Percentiles rank a stretch among this genome's conserved stretches.
phyloP scores from a whole-genome alignment of 2,888 invertebrate species.

The Acanthosoma haemorrhoidale region DNA sequence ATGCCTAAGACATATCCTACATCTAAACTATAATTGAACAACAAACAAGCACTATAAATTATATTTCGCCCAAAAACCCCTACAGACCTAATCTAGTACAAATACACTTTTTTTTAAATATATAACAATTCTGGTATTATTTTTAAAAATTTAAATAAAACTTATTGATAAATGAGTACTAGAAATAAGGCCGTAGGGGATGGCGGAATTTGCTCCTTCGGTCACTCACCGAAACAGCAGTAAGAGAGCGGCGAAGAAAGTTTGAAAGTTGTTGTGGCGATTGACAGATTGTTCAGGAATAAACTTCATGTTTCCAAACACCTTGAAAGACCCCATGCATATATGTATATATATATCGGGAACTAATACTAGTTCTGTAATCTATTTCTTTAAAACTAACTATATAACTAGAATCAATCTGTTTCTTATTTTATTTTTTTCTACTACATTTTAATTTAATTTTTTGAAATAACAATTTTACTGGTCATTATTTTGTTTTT shows the following conservation, averaged over 20 bases:
- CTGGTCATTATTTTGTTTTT: not conserved
- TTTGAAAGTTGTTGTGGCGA: slow-evolving; percentile 93
- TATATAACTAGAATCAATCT: not conserved
- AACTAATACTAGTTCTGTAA: slow-evolving; percentile 22
- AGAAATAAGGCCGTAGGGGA: slow-evolving; percentile 20
- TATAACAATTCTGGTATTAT: not conserved
- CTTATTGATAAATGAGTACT: not conserved
- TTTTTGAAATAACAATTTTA: not conserved
- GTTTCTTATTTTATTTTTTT: no score
- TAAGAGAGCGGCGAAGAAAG: slow-evolving; percentile 85
- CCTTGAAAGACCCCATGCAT: slow-evolving; percentile 54
- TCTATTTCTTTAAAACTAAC: slow-evolving; percentile 9
- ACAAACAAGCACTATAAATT: slow-evolving; percentile 38
- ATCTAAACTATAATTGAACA: slow-evolving; percentile 36
- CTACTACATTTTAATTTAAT: no score
- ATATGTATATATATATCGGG: slow-evolving; percentile 31
- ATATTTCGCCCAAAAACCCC: slow-evolving; percentile 7
- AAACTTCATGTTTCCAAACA: slow-evolving; percentile 88
- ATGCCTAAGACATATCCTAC: slow-evolving; percentile 35
- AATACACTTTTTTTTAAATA: slow-evolving; percentile 5
- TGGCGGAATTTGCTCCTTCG: slow-evolving; percentile 33
- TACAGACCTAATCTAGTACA: slow-evolving; percentile 23
- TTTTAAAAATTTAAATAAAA: not conserved
- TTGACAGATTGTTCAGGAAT: slow-evolving; percentile 80
- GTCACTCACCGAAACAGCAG: slow-evolving; percentile 82